phyloP scores from a whole-genome alignment of 1,140 invertebrate species.

The Leptinotarsa defecta region DNA sequence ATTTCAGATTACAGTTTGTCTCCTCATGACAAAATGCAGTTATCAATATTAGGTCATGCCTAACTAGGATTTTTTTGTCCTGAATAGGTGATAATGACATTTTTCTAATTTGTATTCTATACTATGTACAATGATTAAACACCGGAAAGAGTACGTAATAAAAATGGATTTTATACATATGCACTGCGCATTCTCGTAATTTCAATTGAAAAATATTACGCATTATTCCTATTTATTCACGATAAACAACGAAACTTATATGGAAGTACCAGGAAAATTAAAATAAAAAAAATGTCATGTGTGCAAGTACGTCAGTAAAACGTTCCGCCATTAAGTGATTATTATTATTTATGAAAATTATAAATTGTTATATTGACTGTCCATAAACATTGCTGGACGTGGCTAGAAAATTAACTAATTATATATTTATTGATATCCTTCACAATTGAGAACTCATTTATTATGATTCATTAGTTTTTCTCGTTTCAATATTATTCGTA shows the following conservation, averaged over 20 bases:
- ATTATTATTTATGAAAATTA: slow-evolving; percentile 10
- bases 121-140: not conserved
- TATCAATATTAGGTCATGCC: no score
- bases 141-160: slow-evolving; percentile 21
- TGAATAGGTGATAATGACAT: not conserved
- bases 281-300: not conserved
- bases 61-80: not conserved
- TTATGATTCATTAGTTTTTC: no score
- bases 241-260: slow-evolving; percentile 22
- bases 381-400: not conserved
- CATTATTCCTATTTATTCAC: slow-evolving; percentile 16
- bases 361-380: slow-evolving; percentile 2
- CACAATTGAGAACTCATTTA: not conserved
- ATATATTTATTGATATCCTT: not conserved
- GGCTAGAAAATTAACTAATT: slow-evolving; percentile 3
- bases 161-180: slow-evolving; percentile 21
- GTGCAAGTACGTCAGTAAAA: slow-evolving; percentile 8
- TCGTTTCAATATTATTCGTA: no score
- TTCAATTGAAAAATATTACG: slow-evolving; percentile 19
- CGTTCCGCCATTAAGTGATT: slow-evolving; percentile 5
- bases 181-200: slow-evolving; percentile 19
- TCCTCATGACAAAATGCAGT: no score
- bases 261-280: slow-evolving; percentile 18
- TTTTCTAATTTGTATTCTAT: slow-evolving; percentile 15
- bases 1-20: no score